Base-by-base conservation (phyloP, 2,113 vertebrate species). In the Eidolon helvum region DNA sequence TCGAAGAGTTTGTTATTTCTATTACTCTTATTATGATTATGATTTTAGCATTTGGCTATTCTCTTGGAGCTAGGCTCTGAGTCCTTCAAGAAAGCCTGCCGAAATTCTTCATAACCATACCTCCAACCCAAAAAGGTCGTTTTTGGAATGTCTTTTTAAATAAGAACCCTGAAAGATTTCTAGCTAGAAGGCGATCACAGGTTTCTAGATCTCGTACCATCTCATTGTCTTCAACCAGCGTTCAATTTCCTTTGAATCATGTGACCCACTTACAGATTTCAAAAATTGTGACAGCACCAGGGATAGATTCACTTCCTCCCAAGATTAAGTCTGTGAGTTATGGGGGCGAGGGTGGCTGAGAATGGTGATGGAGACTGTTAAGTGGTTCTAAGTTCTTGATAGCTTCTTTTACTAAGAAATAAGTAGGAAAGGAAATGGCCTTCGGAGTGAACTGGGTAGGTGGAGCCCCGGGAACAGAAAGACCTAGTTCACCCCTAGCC, bases 261-360 rank as follows among this genome's bases (percentile, higher is more conserved):
- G 65, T 69, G 96, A 63, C 87, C 55, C 89, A 75, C 92, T 91
- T 95, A 92, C 92, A 96, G 95, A 50, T 96, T 95, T 95, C 79
- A 79, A 48, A 87, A 35, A 50, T 21, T 53, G 55, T 85, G 71
- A 72, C 18, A 7, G 38, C 10, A 0, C 43, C 14, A 10, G 35
- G n/a, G 94, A 21, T 21, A 43, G 87, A 75, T 59, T 72, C 69
- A 80, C 90, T 96, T 95, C 97, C 74, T 92, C 90, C 66, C 61
- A 4, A 94, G 75, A 84, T 66, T 38, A 71, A 79, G n/a, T n/a
- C 43, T 5, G 33, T 79, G 72, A 75, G 86, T 28, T 83, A 19
- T 57, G 24, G 53, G 22, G 78, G 69, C 43, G 48, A 80, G 68
- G 57, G 69, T 61, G 69, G 63, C 33, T 45, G 45, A 57, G 63